Evolutionary conservation across 2,797 vertebrate species (phyloP).

Genomic region (Channallabes apus): DNA sequence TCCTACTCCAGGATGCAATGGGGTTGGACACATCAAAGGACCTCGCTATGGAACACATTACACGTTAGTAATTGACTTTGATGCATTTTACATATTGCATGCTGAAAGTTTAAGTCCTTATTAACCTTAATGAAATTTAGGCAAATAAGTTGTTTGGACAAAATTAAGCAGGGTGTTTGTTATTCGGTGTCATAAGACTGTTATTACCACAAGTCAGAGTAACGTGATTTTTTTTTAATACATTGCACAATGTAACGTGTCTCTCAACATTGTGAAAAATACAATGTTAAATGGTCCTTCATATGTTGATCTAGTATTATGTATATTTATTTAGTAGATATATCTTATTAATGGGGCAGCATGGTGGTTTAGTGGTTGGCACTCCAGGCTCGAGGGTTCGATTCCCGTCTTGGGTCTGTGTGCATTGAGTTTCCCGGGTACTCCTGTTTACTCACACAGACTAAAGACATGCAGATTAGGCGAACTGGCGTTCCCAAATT

Average conservation of each 20-base stretch:
- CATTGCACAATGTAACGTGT: background rate
- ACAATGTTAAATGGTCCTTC: background rate
- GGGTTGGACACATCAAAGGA: conserved; percentile 86
- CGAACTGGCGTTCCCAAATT: too few species aligned
- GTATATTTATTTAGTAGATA: too few species aligned
- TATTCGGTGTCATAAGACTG: background rate
- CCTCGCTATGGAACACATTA: conserved; percentile 89
- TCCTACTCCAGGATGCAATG: conserved; percentile 87
- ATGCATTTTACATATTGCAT: background rate
- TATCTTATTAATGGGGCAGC: too few species aligned
- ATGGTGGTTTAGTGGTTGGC: too few species aligned
- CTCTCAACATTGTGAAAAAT: background rate
- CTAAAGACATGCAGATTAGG: too few species aligned
- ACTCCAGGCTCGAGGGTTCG: too few species aligned
- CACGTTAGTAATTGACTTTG: conserved; percentile 74
- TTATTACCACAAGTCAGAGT: background rate
- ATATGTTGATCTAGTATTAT: background rate
- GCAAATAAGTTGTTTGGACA: background rate
- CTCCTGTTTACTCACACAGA: too few species aligned
- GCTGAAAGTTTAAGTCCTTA: background rate
- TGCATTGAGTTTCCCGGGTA: too few species aligned
- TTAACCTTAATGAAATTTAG: background rate
- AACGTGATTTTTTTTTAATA: background rate
- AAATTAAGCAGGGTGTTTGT: background rate
- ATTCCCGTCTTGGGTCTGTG: too few species aligned